A percentile compares a stretch with the other conserved stretches of the same genome.
Conservation (phyloP, 1,140 invertebrate species). For the Pseudomyrmex concolor region DNA sequence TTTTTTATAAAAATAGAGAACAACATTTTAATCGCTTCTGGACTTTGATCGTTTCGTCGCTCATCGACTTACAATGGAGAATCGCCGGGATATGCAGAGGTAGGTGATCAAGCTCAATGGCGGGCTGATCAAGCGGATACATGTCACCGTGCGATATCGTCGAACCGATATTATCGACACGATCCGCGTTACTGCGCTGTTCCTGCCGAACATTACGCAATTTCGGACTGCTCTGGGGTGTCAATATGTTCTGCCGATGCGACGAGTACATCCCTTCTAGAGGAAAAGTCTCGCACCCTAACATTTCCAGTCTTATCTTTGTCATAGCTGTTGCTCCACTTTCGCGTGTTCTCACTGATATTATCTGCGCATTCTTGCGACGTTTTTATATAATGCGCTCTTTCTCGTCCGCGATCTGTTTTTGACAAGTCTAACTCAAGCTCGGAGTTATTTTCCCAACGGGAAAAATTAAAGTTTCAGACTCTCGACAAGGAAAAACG, state of each 20-base stretch:
- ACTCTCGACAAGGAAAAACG: no score
- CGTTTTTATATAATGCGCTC: background rate
- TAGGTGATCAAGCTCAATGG: conserved; percentile 76
- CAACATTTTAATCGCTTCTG: background rate
- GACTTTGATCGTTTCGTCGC: background rate
- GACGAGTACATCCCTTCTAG: conserved; percentile 74
- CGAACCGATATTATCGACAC: conserved; percentile 59
- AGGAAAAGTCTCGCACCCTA: conserved; percentile 75
- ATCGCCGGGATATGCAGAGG: conserved; percentile 88
- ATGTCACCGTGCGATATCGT: conserved; percentile 61
- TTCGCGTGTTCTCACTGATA: background rate
- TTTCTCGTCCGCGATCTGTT: no score
- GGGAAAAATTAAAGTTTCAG: no score
- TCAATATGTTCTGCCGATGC: conserved; percentile 78
- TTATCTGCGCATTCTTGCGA: conserved; percentile 25
- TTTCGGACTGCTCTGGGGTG: conserved; percentile 82
- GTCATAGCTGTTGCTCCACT: conserved; percentile 52
- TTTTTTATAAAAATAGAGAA: no score
- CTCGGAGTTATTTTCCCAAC: no score
- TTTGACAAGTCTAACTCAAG: no score
- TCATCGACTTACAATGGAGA: conserved; percentile 88
- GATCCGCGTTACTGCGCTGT: conserved; percentile 28
- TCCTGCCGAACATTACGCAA: conserved; percentile 70
- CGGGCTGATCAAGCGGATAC: conserved; percentile 87
- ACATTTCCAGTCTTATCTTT: conserved; percentile 76